Base-by-base conservation (phyloP, 2,113 vertebrate genomes). In the Psittacus erithacus region DNA sequence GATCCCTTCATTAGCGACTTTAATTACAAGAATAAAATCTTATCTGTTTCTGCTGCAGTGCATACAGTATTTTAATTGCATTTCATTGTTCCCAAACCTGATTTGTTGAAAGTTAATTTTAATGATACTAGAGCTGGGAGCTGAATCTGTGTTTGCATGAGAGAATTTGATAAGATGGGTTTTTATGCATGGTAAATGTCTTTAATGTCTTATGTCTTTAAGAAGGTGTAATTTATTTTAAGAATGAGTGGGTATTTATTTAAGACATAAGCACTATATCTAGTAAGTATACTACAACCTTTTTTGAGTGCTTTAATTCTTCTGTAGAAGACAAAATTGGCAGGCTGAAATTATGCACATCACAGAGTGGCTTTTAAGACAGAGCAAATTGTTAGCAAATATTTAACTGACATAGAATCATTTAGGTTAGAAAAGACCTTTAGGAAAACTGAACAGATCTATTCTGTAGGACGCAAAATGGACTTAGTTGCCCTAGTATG, bases 31-130 rank as follows among this genome's bases (percentile, higher is more conserved):
- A 88, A 82, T 93, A 87, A 91, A 95, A 50, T 67, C 16, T 83
- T 96, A 95, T 71, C 71, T 93, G 27, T 70, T 95, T 95, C 64
- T 85, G 17, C 75, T 90, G 65, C 60, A 76, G 35, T 81, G 86
- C 74, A 73, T 86, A 86, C 22, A 25, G 4, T 78, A 33, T 94
- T 95, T 95, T 96, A 95, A 97, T 96, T 97, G 68, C 73, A 69
- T 92, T 86, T 81, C 24, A 86, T 93, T 86, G 25, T 93, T 94
- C 62, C 82, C 75, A 94, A 68, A 71, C 22, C 8, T 92, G 77
- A 75, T 94, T 96, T 95, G n/a, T 90, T 84, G 62, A 81, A 92
- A 91, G 44, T 91, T 97, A 93, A 95, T 95, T 97, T 52, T 86
- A 90, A 86, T 4, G 10, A 80, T 91, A 80, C 63, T 93, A 76